Evolutionary conservation across 2,888 invertebrate genomes (phyloP), one percentile per base, ranked within the genome.

Genomic region (Dynastes tityus): DNA sequence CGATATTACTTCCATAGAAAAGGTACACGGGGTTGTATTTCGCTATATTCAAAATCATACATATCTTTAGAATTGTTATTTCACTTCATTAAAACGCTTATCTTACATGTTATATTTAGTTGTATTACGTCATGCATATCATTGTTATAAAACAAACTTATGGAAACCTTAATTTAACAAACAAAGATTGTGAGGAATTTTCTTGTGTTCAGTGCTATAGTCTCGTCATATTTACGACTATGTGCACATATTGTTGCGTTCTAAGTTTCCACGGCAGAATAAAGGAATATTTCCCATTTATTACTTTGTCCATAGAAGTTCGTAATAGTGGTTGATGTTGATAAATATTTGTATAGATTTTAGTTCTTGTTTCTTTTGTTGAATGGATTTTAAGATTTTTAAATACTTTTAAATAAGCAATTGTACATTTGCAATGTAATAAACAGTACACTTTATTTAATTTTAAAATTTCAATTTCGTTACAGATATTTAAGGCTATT

Each of bases 401-500:
- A 45, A 22, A 22, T 22, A 22, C 22, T 22, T 22, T 45, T 8
- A 45, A 8, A 45, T 8, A 45, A 5, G 22, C 22, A 22, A 22
- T 22, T 37, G 6, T 6, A 37, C 6, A 45, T 45, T 45, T 45
- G 11, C 45, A 45, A 45, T 8, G 16, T 58, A 2, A 58, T 58
- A 16, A 22, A 58, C n/a, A 8, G 0, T 53, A 53, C 13, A 1
- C 6, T n/a, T 53, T 2, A 16, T n/a, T 22, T 22, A 22, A 22
- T 22, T 22, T 22, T 22, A 22, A 22, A 22, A 22, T 22, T 22
- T 22, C 22, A 13, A 11, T 63, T 13, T 63, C 13, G 13, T 86
- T 85, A 27, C 83, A 86, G 85, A 80, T 84, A 77, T 77, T 70
- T 80, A 78, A 80, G 80, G 80, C 65, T 58, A 83, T 85, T 86